Conservation (phyloP, 2,113 vertebrate genomes). For the Hymenochirus boettgeri region DNA sequence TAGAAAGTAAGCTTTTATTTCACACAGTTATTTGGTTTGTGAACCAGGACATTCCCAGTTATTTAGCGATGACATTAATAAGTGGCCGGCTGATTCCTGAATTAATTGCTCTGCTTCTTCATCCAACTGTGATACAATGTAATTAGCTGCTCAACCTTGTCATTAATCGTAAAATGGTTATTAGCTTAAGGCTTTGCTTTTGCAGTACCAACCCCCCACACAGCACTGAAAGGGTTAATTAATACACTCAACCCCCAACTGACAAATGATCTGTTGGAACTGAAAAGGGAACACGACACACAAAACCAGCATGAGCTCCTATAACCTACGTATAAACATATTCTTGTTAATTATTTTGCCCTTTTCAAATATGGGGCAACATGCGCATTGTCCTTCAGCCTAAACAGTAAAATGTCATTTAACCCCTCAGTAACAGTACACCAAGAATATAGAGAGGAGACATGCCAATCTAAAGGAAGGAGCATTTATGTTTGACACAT, state of each 20-base stretch:
- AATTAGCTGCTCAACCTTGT: slow-evolving; percentile 39
- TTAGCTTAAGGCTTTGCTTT: slow-evolving; percentile 18
- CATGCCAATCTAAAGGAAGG: too few species aligned
- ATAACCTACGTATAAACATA: not conserved
- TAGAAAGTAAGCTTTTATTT: slow-evolving; percentile 38
- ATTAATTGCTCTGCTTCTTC: slow-evolving; percentile 41
- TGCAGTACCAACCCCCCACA: too few species aligned
- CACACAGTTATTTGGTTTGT: slow-evolving; percentile 40
- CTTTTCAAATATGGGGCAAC: not conserved
- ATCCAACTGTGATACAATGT: slow-evolving; percentile 40
- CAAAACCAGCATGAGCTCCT: not conserved
- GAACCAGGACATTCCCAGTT: slow-evolving; percentile 32
- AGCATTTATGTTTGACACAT: too few species aligned
- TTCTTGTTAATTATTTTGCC: not conserved
- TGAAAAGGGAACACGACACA: slow-evolving; percentile 2
- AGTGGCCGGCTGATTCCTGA: slow-evolving; percentile 37
- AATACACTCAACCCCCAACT: slow-evolving; percentile 19
- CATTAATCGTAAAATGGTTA: slow-evolving; percentile 39
- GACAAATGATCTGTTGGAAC: slow-evolving; percentile 17
- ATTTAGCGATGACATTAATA: slow-evolving; percentile 40
- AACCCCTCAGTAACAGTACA: not conserved
- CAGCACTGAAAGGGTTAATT: slow-evolving; percentile 42
- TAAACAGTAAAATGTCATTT: not conserved
- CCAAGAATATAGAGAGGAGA: too few species aligned
- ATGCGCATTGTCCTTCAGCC: not conserved